Evolutionary conservation across 2,888 invertebrate genomes (phyloP), one percentile per base, ranked within the genome.

Genomic region (Troilus luridus): DNA sequence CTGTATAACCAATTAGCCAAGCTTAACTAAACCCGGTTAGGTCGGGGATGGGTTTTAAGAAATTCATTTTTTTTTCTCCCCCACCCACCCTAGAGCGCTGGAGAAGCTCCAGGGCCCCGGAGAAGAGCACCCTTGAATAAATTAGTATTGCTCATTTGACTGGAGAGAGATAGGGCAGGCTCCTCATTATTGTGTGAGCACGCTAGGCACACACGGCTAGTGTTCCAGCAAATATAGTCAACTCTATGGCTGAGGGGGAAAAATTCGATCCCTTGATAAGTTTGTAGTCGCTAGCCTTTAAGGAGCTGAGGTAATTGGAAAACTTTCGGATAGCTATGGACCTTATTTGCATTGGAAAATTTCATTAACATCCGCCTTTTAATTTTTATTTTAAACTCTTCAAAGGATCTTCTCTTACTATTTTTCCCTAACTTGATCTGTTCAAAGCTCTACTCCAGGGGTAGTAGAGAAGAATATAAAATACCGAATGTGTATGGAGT

Each of bases 121-220:
- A 60, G 60, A 62, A n/a, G 64, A 64, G 89, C 41, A 64, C 62
- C 54, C 89, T 59, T 88, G 89, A 89, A 89, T 89, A 89, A 89
- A 89, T 89, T 89, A 89, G 62, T 54, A 89, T 54, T 89, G 54
- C 89, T 89, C 59, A 60, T 60, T 59, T 88, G 88, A 60, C 60
- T 62, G 60, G 89, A 60, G 64, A 54, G 89, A 89, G 89, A 89
- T 89, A 89, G 64, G 64, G 89, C 89, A 89, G 62, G 64, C 54
- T 12, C 54, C 89, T 89, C 89, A 89, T 89, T 89, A 89, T 64
- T 64, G 62, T 64, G 64, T 54, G 41, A 60, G 60, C 88, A 88
- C 88, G 88, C 27, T n/a, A 88, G 60, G 88, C 62, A 88, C 89
- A 64, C 64, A 89, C 89, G 85, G 85, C 85, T 85, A 58, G 85